phyloP scores from a whole-genome alignment of 2,888 invertebrate genomes.

The Spatulosminthurus flaviceps region DNA sequence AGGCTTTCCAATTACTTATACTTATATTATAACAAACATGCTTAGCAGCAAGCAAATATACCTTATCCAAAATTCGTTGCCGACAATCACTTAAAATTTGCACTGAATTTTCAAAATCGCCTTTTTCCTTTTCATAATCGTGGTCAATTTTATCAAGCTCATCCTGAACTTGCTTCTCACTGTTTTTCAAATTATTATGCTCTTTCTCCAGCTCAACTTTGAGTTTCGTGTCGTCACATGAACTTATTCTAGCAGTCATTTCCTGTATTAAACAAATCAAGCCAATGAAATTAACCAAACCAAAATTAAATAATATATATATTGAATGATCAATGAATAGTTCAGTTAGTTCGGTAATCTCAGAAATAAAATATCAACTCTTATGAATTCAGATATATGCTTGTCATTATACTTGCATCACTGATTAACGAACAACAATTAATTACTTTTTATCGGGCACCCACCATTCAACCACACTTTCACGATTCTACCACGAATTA shows the following conservation, averaged over 20 bases:
- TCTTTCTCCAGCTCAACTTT: constrained; percentile 51
- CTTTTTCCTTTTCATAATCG: constrained; percentile 53
- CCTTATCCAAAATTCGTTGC: constrained; percentile 49
- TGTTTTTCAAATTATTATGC: constrained; percentile 49
- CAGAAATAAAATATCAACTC: too few species aligned
- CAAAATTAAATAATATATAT: background rate
- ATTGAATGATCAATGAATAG: constrained; percentile 4
- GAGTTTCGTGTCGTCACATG: constrained; percentile 51
- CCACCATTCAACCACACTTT: too few species aligned
- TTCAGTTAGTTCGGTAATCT: too few species aligned
- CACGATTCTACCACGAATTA: background rate
- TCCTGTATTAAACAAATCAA: constrained; percentile 48
- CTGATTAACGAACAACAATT: too few species aligned
- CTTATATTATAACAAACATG: too few species aligned
- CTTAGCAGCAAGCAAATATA: too few species aligned
- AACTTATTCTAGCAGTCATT: constrained; percentile 49
- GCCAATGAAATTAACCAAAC: background rate
- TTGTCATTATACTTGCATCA: too few species aligned
- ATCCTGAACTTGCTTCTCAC: constrained; percentile 51
- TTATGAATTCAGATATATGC: too few species aligned
- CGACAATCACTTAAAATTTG: constrained; percentile 52
- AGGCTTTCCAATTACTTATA: background rate
- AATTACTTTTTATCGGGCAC: too few species aligned
- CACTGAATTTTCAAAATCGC: constrained; percentile 51
- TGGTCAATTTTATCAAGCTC: constrained; percentile 52